phyloP scores from a whole-genome alignment of 2,888 invertebrate species.

The Dioctria rufipes region DNA sequence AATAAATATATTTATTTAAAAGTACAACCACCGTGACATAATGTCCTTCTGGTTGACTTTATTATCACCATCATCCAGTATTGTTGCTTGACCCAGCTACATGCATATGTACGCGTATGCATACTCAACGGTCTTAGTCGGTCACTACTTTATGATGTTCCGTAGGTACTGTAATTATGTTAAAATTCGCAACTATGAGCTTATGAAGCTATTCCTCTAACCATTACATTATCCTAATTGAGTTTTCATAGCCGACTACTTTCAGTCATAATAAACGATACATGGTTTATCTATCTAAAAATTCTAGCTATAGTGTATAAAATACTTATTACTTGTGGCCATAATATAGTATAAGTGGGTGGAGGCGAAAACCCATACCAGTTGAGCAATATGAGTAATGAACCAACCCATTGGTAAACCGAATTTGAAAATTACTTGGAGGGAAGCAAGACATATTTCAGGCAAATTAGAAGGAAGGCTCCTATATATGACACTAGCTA shows the following conservation, averaged over 20 bases:
- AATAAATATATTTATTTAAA: too few species aligned
- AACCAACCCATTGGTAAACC: conserved; percentile 55
- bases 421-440: conserved; percentile 57
- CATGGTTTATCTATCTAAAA: conserved; percentile 31
- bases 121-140: too few species aligned
- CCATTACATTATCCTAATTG: conserved; percentile 50
- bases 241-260: conserved; percentile 56
- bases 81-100: too few species aligned
- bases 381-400: conserved; percentile 56
- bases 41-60: too few species aligned
- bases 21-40: too few species aligned
- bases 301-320: conserved; percentile 54
- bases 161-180: not conserved
- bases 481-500: conserved; percentile 53
- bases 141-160: too few species aligned
- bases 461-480: conserved; percentile 58
- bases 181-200: not conserved
- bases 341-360: conserved; percentile 48
- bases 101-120: too few species aligned
- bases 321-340: conserved; percentile 58
- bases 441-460: conserved; percentile 59
- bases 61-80: too few species aligned
- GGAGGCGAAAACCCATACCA: conserved; percentile 38
- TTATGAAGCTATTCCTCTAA: not conserved
- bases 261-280: conserved; percentile 51